Evolutionary conservation across 2,113 vertebrate genomes (phyloP).

Genomic region (Phodopus roborovskii): DNA sequence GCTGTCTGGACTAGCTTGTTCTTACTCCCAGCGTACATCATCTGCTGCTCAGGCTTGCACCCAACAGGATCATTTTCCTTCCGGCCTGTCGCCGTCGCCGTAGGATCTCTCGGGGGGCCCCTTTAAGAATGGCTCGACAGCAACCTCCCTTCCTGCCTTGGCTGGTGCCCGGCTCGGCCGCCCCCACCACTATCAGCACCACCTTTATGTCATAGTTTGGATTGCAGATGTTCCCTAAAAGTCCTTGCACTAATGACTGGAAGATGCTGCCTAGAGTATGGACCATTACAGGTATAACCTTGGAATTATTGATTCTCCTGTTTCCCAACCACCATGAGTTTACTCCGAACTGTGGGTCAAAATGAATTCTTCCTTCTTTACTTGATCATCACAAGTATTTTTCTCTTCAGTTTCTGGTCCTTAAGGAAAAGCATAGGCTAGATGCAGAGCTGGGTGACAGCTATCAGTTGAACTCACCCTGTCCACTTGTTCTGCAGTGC

Average conservation of each 20-base stretch:
- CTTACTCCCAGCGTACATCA: constrained; percentile 99
- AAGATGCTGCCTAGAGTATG: not conserved
- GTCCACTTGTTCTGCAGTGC: not conserved
- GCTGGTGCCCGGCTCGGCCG: too few relatives aligned
- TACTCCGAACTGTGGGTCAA: not conserved
- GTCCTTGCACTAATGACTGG: not conserved
- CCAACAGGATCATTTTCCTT: too few relatives aligned
- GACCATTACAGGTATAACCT: not conserved
- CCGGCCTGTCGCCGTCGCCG: too few relatives aligned
- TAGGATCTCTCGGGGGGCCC: too few relatives aligned
- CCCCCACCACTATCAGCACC: not conserved
- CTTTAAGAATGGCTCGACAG: too few relatives aligned
- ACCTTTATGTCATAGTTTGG: not conserved
- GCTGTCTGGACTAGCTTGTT: constrained; percentile 96
- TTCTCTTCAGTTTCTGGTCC: not conserved
- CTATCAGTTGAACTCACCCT: too few relatives aligned
- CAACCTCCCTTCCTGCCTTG: too few relatives aligned
- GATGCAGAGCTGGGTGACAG: not conserved
- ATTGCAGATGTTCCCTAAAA: not conserved
- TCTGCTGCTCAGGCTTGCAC: constrained; percentile 96
- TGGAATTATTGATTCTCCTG: not conserved
- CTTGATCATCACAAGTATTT: not conserved
- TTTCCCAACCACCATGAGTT: not conserved
- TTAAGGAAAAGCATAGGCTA: not conserved
- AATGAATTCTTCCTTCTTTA: not conserved